phyloP scores from a whole-genome alignment of 2,888 invertebrate genomes.

The Ormyrus labotus region DNA sequence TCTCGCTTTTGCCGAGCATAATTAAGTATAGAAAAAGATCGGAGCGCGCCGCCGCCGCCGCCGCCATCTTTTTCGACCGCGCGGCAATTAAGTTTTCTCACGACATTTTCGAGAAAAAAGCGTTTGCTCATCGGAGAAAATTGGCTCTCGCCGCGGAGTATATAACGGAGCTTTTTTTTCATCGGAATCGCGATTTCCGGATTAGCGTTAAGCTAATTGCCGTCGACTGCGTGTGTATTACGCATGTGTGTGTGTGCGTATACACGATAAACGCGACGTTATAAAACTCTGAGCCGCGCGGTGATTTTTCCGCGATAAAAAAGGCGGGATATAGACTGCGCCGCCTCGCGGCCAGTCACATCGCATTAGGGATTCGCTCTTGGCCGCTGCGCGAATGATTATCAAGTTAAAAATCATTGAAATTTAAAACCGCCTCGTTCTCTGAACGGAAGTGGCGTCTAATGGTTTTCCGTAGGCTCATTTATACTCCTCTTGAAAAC shows the following conservation, averaged over 20 bases:
- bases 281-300: not conserved
- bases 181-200: too few relatives aligned
- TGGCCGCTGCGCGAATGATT: slow-evolving; percentile 31
- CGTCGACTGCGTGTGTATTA: not conserved
- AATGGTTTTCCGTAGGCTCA: slow-evolving; percentile 56
- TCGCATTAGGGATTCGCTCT: slow-evolving; percentile 42
- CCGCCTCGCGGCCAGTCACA: not conserved
- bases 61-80: too few relatives aligned
- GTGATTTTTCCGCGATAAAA: slow-evolving; percentile 32
- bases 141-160: not conserved
- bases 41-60: not conserved
- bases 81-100: slow-evolving; percentile 14
- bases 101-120: not conserved
- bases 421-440: slow-evolving; percentile 51
- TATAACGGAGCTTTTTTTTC: not conserved
- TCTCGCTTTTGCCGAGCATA: not conserved
- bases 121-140: slow-evolving; percentile 14
- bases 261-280: too few relatives aligned
- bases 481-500: slow-evolving; percentile 50
- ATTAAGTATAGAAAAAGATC: slow-evolving; percentile 1
- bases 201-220: not conserved
- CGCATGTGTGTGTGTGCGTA: not conserved
- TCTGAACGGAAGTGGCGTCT: slow-evolving; percentile 52
- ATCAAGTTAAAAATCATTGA: slow-evolving; percentile 53
- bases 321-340: not conserved